phyloP scores from a whole-genome alignment of 2,888 invertebrate genomes.

The Limnephilus lunatus region DNA sequence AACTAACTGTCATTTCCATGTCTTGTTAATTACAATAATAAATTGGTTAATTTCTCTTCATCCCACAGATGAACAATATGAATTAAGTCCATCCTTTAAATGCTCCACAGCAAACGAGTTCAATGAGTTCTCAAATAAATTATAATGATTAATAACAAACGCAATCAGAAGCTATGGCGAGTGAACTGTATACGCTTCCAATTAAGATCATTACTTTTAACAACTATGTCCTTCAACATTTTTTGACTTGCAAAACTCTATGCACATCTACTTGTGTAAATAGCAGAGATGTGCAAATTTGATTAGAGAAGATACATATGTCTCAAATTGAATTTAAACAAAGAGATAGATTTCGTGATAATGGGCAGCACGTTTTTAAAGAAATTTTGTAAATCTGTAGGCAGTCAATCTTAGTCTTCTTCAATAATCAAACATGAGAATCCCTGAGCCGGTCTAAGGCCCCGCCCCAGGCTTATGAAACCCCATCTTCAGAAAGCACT shows the following conservation, averaged over 20 bases:
- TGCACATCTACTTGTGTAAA: neutral
- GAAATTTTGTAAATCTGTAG: neutral
- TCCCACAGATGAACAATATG: neutral
- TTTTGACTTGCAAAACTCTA: neutral
- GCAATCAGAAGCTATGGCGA: neutral
- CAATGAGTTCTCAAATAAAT: neutral
- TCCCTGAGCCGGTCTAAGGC: neutral
- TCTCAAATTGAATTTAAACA: neutral
- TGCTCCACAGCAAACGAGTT: neutral
- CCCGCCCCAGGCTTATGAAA: neutral
- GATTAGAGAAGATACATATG: neutral
- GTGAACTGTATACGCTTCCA: neutral
- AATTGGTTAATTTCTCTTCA: neutral
- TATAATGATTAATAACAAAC: neutral
- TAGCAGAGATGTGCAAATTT: neutral
- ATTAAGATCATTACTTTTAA: slow-evolving; percentile 28
- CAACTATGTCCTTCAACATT: slow-evolving; percentile 3
- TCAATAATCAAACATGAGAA: neutral
- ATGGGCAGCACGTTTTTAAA: neutral
- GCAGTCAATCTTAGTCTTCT: neutral
- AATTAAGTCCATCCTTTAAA: neutral
- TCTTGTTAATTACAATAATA: neutral
- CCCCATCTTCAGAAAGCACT: too few species aligned
- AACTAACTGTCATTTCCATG: neutral
- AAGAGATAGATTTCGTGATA: neutral